These are phyloP conservation scores for Scomberomorus guttatus DNA, from an alignment of 2,797 vertebrate genomes.

Conservation along the genomic window DNA sequence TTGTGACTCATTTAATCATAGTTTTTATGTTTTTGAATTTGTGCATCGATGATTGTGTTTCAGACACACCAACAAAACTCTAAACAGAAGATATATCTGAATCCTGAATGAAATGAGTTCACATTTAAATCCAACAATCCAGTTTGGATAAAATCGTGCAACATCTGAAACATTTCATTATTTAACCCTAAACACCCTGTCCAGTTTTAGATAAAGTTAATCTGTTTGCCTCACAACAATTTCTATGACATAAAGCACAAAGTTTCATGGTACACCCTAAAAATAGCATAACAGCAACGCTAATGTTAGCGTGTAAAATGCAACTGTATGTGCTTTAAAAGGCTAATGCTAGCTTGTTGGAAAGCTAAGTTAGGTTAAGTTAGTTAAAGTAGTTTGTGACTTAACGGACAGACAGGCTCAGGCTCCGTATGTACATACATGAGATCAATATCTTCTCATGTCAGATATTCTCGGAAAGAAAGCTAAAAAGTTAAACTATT, in stretches of 20 bases:
- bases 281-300: background rate
- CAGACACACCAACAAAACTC: background rate
- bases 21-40: slow-evolving; percentile 7
- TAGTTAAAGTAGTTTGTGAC: no score
- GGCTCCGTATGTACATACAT: no score
- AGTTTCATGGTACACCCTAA: background rate
- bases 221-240: no score
- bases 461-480: background rate
- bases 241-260: no score
- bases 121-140: no score
- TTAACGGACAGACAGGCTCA: no score
- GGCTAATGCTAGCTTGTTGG: background rate
- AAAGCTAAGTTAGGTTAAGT: no score
- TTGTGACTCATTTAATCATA: background rate
- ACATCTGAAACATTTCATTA: background rate
- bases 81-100: background rate
- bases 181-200: background rate
- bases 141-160: no score
- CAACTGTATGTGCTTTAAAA: background rate
- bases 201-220: no score
- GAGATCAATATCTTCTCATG: background rate
- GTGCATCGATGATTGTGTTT: background rate
- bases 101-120: no score
- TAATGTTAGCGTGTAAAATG: background rate
- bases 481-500: background rate